Evolutionary conservation across 2,888 invertebrate species (phyloP).

Genomic region (Cosmorhoe ocellata): DNA sequence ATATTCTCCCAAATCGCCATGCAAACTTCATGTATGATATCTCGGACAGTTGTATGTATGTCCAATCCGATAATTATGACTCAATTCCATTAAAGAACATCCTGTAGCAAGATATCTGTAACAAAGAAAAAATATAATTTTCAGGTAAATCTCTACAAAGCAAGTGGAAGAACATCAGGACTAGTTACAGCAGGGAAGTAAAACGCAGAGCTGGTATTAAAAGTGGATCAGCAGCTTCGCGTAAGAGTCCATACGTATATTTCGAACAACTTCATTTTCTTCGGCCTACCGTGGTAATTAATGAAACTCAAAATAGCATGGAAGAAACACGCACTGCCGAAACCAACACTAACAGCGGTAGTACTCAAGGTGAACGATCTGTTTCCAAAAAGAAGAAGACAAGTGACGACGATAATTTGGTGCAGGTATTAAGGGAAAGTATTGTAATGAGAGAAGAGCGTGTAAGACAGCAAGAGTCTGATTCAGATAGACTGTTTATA

Average conservation of each 20-base stretch:
- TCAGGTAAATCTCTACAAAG: too few relatives aligned
- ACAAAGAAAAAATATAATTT: too few relatives aligned
- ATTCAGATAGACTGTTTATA: conserved; percentile 38
- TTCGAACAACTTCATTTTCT: conserved; percentile 19
- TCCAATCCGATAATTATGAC: too few relatives aligned
- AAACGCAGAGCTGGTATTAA: too few relatives aligned
- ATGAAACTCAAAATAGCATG: conserved; percentile 22
- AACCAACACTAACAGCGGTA: conserved; percentile 22
- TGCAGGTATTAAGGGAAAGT: conserved; percentile 40
- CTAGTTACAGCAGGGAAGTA: too few relatives aligned
- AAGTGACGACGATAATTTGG: conserved; percentile 39
- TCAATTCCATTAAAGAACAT: too few relatives aligned
- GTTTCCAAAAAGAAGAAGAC: conserved; percentile 41
- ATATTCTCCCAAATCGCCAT: too few relatives aligned
- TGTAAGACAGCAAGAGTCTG: conserved; percentile 39
- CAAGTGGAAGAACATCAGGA: too few relatives aligned
- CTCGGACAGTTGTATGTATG: too few relatives aligned
- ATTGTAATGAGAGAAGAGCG: conserved; percentile 40
- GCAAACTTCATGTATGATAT: too few relatives aligned
- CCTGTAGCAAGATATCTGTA: too few relatives aligned
- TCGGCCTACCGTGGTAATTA: not conserved
- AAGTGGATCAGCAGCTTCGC: too few relatives aligned
- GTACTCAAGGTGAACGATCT: conserved; percentile 34
- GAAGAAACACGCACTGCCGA: conserved; percentile 38
- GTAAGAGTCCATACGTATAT: not conserved